Base-by-base conservation (phyloP, 2,888 invertebrate genomes). In the Salpingus planirostris region DNA sequence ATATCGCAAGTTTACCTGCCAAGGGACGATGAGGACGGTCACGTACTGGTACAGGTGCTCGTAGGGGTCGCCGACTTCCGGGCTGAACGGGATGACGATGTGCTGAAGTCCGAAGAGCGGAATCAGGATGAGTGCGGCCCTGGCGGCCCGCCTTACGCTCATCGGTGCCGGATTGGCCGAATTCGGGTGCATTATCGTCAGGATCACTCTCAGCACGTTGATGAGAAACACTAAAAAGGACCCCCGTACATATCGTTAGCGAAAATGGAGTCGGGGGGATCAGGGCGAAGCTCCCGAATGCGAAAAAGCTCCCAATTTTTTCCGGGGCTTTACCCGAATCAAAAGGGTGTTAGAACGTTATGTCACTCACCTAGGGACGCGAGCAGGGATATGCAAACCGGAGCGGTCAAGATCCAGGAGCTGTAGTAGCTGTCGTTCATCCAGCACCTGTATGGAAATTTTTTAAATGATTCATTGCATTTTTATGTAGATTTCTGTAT, bases 81-180 rank as follows among this genome's bases (percentile, higher is more conserved):
- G 84, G 7, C 75, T 69, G 44, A 82, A 72, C 1, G 83, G 82
- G 8, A 83, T 69, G 30, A 83, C 60, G 14, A 83, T 63, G 54
- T 78, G 81, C 50, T 86, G 83, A 2, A 85, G 63, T 0, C 85
- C 85, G 34, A 86, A 78, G 1, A 86, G 63, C 0, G 85, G 85
- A n/a, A 84, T 79, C 54, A 85, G 65, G 43, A 85, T 80, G 4
- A 83, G 67, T 0, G 80, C 76, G 1, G 85, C 84, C 31, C 81
- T 64, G 0, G 76, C 75, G 0, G 84, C 82, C 51, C 82, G 78
- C 24, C 68, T 64, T 26, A 76, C 73, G 11, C 75, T 73, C 21
- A 68, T 47, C 0, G 75, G 73, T 0, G 73, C 71, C 1, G 73
- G 74, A 40, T 74, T 76, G 5, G 73, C 69, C 3, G 76, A 74